Percentiles rank a stretch among this genome's conserved stretches.
These are phyloP conservation scores for Myotis planiceps DNA, from an alignment of 2,797 vertebrate species.

Conservation along the genomic window DNA sequence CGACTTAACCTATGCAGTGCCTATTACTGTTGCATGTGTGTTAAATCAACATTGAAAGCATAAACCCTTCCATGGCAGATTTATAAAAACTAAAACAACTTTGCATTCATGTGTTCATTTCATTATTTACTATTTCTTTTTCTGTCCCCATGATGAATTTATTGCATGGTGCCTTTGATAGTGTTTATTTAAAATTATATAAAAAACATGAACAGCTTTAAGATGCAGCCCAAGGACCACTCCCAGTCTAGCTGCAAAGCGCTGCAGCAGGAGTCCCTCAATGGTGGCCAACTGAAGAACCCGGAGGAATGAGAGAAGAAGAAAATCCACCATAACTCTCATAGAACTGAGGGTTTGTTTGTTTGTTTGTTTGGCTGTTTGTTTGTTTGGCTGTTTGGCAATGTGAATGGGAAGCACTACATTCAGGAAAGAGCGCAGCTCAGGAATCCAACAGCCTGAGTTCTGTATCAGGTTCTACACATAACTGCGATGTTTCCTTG, in stretches of 20 bases:
- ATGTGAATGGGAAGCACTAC: background rate
- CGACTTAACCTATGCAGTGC: background rate
- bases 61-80: background rate
- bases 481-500: background rate
- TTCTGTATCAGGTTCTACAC: background rate
- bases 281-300: conserved; percentile 92
- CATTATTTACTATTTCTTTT: background rate
- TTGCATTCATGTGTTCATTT: background rate
- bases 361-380: too few species aligned
- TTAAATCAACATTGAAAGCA: background rate
- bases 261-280: conserved; percentile 94
- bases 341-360: background rate
- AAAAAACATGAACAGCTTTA: background rate
- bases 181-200: background rate
- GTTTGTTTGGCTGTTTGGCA: background rate
- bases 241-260: conserved; percentile 94
- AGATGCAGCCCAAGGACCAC: conserved; percentile 98
- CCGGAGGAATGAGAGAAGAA: conserved; percentile 91
- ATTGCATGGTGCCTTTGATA: background rate
- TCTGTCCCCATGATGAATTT: background rate
- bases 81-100: background rate
- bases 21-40: background rate
- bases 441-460: background rate
- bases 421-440: background rate
- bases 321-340: background rate